A percentile compares a stretch with the other conserved stretches of the same genome.
Evolutionary conservation across 2,113 vertebrate species (phyloP).

Genomic region (Macrotis lagotis): DNA sequence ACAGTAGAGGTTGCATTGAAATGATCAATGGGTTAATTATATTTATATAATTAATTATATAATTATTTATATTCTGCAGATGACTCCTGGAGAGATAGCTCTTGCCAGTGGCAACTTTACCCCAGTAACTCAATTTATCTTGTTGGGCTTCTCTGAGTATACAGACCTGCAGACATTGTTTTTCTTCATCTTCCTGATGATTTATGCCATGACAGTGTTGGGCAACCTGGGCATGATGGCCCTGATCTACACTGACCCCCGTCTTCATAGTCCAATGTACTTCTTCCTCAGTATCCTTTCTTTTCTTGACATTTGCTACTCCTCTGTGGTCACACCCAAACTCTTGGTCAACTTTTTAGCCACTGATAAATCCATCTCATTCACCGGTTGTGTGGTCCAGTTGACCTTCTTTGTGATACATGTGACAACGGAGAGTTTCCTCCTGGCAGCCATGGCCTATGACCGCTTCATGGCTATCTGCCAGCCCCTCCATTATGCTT

Average conservation of each 20-base stretch:
- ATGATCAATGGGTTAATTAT: neutral
- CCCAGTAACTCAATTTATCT: constrained; percentile 44
- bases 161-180: constrained; percentile 46
- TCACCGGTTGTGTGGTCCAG: constrained; percentile 45
- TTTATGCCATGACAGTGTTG: constrained; percentile 39
- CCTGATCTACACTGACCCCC: constrained; percentile 45
- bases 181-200: constrained; percentile 59
- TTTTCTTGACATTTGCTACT: constrained; percentile 70
- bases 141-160: constrained; percentile 59
- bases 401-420: constrained; percentile 60
- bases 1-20: neutral
- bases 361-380: constrained; percentile 67
- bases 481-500: constrained; percentile 16
- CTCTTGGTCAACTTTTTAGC: constrained; percentile 64
- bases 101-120: constrained; percentile 46
- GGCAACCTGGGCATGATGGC: constrained; percentile 60
- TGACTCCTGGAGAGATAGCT: constrained; percentile 46
- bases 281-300: constrained; percentile 71
- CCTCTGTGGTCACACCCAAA: constrained; percentile 68
- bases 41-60: neutral
- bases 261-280: constrained; percentile 70
- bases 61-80: constrained; percentile 59
- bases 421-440: constrained; percentile 58
- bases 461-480: constrained; percentile 30
- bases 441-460: constrained; percentile 65